Conservation (phyloP, 2,797 vertebrate genomes). For the Fringilla coelebs region DNA sequence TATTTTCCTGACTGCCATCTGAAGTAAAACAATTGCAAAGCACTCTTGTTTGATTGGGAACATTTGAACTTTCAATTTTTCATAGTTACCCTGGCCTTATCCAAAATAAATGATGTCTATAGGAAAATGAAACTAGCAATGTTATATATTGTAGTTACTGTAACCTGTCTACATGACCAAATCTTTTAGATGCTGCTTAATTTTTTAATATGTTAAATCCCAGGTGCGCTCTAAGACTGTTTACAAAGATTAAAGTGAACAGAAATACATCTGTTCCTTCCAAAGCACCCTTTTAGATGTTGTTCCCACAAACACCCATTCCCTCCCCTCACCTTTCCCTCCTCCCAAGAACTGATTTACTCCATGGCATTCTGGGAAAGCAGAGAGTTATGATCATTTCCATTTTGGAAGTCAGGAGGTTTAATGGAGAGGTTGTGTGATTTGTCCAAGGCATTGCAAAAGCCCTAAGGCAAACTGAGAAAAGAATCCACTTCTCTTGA, state of each 20-base stretch:
- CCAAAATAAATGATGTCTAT: neutral
- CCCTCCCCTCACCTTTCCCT: neutral
- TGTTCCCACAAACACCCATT: neutral
- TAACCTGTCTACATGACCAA: neutral
- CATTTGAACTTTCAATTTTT: neutral
- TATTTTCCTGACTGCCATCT: neutral
- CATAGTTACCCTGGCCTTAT: neutral
- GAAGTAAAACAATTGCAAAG: neutral
- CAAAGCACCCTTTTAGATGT: neutral
- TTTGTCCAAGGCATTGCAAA: conserved; percentile 49
- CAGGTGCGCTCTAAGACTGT: neutral
- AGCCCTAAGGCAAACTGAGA: conserved; percentile 29
- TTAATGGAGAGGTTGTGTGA: conserved; percentile 11
- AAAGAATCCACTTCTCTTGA: conserved; percentile 14
- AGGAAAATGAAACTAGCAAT: neutral
- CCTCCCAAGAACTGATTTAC: neutral
- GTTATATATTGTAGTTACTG: neutral
- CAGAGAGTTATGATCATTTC: conserved; percentile 2
- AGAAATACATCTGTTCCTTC: neutral
- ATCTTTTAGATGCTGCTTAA: neutral
- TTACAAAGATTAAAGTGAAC: neutral
- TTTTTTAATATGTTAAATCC: neutral
- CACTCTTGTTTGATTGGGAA: neutral
- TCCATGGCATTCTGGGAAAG: neutral
- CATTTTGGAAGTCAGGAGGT: conserved; percentile 19